Evolutionary conservation across 2,113 vertebrate species (phyloP).

Genomic region (Bos taurus): DNA sequence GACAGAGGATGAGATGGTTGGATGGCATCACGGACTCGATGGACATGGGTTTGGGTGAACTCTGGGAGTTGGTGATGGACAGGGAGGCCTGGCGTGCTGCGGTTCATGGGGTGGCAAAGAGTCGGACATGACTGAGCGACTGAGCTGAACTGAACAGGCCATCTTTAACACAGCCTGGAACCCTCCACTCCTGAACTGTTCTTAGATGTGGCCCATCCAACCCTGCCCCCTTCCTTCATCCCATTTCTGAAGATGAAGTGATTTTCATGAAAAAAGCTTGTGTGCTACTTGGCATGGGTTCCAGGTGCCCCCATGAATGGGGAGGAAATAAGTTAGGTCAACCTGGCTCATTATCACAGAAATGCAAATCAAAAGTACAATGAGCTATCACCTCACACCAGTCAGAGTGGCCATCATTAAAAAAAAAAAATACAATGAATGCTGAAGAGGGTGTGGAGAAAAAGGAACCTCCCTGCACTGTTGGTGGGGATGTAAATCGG

Average conservation of each 20-base stretch:
- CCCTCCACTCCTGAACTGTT: not conserved
- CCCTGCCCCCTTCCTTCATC: not conserved
- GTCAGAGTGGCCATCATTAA: not conserved
- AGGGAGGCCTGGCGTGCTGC: accelerated
- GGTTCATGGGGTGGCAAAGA: too few species aligned
- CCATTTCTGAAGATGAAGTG: not conserved
- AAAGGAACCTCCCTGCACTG: not conserved
- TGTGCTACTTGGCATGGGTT: not conserved
- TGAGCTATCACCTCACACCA: not conserved
- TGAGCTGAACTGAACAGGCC: too few species aligned
- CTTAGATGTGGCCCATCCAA: not conserved
- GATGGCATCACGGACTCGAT: too few species aligned
- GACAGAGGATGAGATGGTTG: too few species aligned
- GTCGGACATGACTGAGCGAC: accelerated
- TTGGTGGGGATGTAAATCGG: not conserved
- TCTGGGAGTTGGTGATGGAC: too few species aligned
- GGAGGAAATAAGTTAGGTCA: not conserved
- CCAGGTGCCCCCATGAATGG: too few species aligned
- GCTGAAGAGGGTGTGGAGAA: not conserved
- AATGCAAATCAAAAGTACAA: not conserved
- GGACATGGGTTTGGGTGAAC: too few species aligned
- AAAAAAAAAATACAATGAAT: not conserved
- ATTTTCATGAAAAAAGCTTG: not conserved
- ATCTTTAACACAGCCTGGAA: not conserved
- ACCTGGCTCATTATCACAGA: not conserved